Evolutionary conservation across 2,113 vertebrate genomes (phyloP).

Genomic region (Cebidichthys violaceus): DNA sequence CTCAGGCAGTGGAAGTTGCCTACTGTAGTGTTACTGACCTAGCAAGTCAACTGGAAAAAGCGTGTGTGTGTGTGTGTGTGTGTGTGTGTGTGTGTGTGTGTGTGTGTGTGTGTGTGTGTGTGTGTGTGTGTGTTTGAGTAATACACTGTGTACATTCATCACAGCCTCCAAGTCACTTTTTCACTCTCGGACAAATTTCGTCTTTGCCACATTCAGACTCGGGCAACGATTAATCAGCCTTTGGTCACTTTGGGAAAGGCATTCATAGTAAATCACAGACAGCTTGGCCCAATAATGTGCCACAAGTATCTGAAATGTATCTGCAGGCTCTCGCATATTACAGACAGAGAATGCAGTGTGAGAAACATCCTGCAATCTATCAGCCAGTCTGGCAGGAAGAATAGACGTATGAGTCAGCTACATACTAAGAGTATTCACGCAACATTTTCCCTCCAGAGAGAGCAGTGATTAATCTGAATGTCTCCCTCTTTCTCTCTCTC

Average conservation of each 20-base stretch:
- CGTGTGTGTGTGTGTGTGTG: conserved; percentile 46
- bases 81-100: no score
- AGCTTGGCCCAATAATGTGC: conserved; percentile 22
- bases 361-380: conserved; percentile 51
- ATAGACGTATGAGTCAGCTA: conserved; percentile 57
- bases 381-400: conserved; percentile 60
- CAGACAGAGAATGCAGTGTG: conserved; percentile 61
- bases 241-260: conserved; percentile 29
- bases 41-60: conserved; percentile 68
- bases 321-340: conserved; percentile 33
- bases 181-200: conserved; percentile 31
- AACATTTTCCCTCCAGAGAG: conserved; percentile 40
- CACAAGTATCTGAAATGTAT: conserved; percentile 49
- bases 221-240: conserved; percentile 36
- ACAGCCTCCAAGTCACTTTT: conserved; percentile 13
- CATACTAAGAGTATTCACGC: conserved; percentile 55
- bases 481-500: conserved; percentile 36
- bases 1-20: conserved; percentile 79
- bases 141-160: conserved; percentile 72
- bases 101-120: no score
- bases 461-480: conserved; percentile 47
- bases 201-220: conserved; percentile 36
- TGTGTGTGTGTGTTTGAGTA: conserved; percentile 11
- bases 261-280: conserved; percentile 44
- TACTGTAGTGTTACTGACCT: conserved; percentile 71